Percentiles rank a stretch among this genome's conserved stretches.
Evolutionary conservation across 1,140 invertebrate genomes (phyloP).

Genomic region (Leptinotarsa lineolata): DNA sequence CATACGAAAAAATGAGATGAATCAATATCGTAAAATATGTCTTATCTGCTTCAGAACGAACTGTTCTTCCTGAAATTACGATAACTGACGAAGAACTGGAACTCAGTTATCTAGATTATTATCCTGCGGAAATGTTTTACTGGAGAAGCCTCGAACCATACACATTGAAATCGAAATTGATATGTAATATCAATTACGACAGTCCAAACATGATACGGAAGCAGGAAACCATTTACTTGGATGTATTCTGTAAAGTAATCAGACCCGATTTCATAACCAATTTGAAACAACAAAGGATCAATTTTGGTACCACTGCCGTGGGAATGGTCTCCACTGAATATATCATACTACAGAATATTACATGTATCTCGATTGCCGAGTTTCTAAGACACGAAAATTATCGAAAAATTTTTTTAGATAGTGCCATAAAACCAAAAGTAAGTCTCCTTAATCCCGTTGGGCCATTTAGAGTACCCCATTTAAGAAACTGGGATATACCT

Average conservation of each 20-base stretch:
- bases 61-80: constrained; percentile 17
- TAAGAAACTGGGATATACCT: constrained; percentile 21
- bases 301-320: constrained; percentile 42
- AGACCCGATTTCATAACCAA: constrained; percentile 45
- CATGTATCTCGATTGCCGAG: constrained; percentile 30
- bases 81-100: constrained; percentile 32
- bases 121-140: constrained; percentile 45
- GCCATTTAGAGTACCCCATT: constrained; percentile 28
- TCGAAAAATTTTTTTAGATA: constrained; percentile 32
- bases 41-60: no score
- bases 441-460: constrained; percentile 35
- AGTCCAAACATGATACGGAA: constrained; percentile 21
- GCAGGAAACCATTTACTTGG: constrained; percentile 39
- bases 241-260: constrained; percentile 40
- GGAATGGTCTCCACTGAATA: constrained; percentile 31
- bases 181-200: constrained; percentile 36
- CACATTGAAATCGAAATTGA: constrained; percentile 38
- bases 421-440: constrained; percentile 27
- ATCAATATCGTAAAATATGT: no score
- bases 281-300: constrained; percentile 42
- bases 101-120: constrained; percentile 37
- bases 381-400: background rate
- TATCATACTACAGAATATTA: constrained; percentile 43
- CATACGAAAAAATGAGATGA: no score
- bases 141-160: constrained; percentile 46